Conservation (phyloP, 2,797 vertebrate genomes). For the Centroberyx gerrardi region DNA sequence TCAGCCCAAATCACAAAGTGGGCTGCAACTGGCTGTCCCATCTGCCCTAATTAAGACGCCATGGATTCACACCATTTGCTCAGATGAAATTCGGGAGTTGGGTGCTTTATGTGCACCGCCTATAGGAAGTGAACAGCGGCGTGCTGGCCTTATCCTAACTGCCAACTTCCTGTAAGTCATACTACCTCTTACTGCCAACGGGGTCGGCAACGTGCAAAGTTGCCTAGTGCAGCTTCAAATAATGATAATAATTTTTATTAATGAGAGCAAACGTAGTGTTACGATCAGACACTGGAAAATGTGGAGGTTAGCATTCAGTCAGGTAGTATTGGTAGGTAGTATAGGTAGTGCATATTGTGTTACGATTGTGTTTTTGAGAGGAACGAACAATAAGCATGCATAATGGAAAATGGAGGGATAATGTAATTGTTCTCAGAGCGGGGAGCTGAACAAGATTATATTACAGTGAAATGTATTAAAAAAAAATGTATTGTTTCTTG, state of each 20-base stretch:
- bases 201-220: too few relatives aligned
- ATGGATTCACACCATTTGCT: too few relatives aligned
- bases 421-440: conserved; percentile 9
- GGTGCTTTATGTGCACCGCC: too few relatives aligned
- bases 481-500: conserved; percentile 49
- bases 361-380: background rate
- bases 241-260: background rate
- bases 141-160: too few relatives aligned
- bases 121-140: too few relatives aligned
- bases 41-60: too few relatives aligned
- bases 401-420: background rate
- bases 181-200: too few relatives aligned
- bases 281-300: background rate
- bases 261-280: background rate
- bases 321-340: too few relatives aligned
- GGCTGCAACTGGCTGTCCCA: background rate
- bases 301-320: too few relatives aligned
- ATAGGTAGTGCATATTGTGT: background rate
- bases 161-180: too few relatives aligned
- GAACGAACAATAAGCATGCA: background rate
- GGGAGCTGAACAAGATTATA: conserved; percentile 20
- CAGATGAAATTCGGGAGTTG: too few relatives aligned
- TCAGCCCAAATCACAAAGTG: background rate
- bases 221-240: background rate
- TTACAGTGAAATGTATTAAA: conserved; percentile 26